Percentiles rank a stretch among this genome's conserved stretches.
These are phyloP conservation scores for Drosophila borborema DNA, from an alignment of 2,888 invertebrate genomes.

Conservation along the genomic window DNA sequence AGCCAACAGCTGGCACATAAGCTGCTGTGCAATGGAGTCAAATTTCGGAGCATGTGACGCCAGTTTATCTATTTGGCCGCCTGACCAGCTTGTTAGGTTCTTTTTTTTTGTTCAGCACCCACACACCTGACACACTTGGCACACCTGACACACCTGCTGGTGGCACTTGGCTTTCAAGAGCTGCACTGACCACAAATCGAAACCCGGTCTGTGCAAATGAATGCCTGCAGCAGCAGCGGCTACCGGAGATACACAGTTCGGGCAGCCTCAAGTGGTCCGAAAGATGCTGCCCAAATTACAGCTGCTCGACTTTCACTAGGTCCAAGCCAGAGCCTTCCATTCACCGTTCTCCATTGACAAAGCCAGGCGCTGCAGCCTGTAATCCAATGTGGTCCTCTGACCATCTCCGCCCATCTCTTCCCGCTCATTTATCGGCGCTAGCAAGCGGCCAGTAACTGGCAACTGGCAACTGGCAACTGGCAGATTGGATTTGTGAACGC, in stretches of 20 bases:
- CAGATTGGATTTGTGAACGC: constrained; percentile 74
- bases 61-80: constrained; percentile 68
- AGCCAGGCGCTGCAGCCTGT: constrained; percentile 60
- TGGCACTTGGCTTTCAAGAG: constrained; percentile 1
- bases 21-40: constrained; percentile 59
- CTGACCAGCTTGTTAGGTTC: constrained; percentile 68
- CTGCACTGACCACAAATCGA: constrained; percentile 46
- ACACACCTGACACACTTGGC: background rate
- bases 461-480: constrained; percentile 17
- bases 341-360: constrained; percentile 29
- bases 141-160: background rate
- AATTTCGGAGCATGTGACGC: constrained; percentile 68
- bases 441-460: constrained; percentile 17
- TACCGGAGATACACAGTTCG: constrained; percentile 11
- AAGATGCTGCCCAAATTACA: constrained; percentile 24
- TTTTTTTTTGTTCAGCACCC: constrained; percentile 50
- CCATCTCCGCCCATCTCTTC: constrained; percentile 47
- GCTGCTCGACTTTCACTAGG: constrained; percentile 21
- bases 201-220: constrained; percentile 39
- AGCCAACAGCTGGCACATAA: constrained; percentile 49
- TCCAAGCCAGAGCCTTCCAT: background rate
- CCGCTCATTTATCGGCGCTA: constrained; percentile 41
- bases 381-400: constrained; percentile 64
- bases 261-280: constrained; percentile 17
- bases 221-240: constrained; percentile 24